A percentile compares a stretch with the other conserved stretches of the same genome.
phyloP scores from a whole-genome alignment of 2,113 vertebrate species.

The Oreochromis aureus region DNA sequence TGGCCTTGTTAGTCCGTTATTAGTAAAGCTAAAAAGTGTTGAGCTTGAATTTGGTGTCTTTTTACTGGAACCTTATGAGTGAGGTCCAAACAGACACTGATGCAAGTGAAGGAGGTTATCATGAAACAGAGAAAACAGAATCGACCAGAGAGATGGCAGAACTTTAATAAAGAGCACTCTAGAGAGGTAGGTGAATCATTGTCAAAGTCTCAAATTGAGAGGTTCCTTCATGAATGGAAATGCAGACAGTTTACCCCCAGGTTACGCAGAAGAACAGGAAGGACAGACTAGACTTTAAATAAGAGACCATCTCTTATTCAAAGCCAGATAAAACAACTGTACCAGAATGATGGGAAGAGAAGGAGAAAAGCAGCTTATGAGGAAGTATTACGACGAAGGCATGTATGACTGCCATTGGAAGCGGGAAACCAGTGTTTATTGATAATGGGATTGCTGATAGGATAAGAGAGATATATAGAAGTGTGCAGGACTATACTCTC shows the following conservation, averaged over 20 bases:
- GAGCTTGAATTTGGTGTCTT: background rate
- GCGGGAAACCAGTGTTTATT: background rate
- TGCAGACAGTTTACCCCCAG: background rate
- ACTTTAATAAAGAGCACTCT: background rate
- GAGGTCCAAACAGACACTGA: background rate
- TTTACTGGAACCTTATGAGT: background rate
- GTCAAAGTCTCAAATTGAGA: background rate
- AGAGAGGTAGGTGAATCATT: background rate
- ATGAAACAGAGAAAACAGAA: no score
- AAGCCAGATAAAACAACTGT: background rate
- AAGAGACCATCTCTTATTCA: background rate
- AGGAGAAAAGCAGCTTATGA: fast-evolving
- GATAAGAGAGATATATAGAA: background rate
- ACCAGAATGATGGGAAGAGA: background rate
- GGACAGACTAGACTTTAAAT: background rate
- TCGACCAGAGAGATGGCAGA: background rate
- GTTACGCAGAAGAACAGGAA: background rate
- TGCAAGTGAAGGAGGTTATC: background rate
- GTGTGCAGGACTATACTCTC: background rate
- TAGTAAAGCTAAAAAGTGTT: background rate
- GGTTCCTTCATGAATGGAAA: background rate
- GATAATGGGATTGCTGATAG: background rate
- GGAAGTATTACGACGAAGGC: background rate
- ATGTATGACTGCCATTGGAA: background rate
- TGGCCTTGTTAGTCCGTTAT: background rate